Evolutionary conservation across 2,113 vertebrate species (phyloP), one percentile per base, ranked within the genome.

Genomic region (Psittacara wagleri): DNA sequence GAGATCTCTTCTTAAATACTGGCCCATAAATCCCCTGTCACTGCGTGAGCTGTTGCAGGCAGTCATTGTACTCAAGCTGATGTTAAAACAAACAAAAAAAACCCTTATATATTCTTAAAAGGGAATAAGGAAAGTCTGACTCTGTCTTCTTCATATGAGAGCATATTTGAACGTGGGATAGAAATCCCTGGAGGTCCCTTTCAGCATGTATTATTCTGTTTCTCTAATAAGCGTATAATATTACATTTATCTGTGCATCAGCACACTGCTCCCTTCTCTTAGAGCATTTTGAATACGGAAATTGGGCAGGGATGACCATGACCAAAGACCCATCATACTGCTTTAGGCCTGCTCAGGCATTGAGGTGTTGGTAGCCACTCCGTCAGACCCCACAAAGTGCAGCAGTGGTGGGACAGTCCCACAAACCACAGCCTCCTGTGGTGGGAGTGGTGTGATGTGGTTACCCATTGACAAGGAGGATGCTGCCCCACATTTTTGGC

Each of bases 311-410:
- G 67, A 7, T 37, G 6, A n/a, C 5, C 1, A 0, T 0, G 29
- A 9, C 13, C n/a, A 27, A 46, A 44, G 55, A 6, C 28, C 2
- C 6, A 10, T 17, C 9, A 0, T 8, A 2, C 2, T 10, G 51
- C 22, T 3, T 22, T 29, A 27, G 39, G 29, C 7, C 1, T 1
- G 3, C 41, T 22, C 13, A 2, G 12, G 6, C 4, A 4, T 7
- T 33, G 64, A 37, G 10, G 49, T 20, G 12, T 31, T 1, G 2
- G 24, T 23, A 5, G 19, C 15, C 3, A 3, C 35, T 35, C 31
- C 17, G 77, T 59, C 49, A 28, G 28, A 5, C 22, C 2, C 27
- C 0, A 1, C 2, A 0, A 2, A 9, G 49, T 6, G 52, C 41
- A 9, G 35, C 54, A 0, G 33, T 6, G 52, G 12, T 59, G 79